Evolutionary conservation across 1,140 invertebrate species (phyloP).

Genomic region (Drosophila oshimai): DNA sequence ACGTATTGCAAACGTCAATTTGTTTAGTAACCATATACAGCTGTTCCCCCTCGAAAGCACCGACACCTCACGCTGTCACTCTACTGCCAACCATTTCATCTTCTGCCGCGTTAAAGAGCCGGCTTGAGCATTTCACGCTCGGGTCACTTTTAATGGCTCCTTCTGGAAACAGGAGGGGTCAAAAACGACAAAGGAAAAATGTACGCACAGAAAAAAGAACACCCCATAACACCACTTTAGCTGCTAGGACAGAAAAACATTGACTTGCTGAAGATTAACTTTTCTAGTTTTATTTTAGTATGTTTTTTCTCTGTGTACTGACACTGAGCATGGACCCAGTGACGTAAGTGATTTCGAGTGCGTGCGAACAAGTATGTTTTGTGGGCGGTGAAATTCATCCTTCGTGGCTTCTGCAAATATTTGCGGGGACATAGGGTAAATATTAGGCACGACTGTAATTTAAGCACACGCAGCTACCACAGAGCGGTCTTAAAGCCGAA

Average conservation of each 20-base stretch:
- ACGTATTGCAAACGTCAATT: conserved; percentile 61
- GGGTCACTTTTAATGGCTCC: conserved; percentile 24
- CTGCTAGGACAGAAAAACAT: too few relatives aligned
- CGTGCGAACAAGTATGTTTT: conserved; percentile 6
- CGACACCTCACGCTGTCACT: background rate
- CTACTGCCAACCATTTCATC: conserved; percentile 1
- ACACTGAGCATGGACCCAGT: background rate
- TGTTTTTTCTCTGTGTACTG: background rate
- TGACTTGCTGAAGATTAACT: too few relatives aligned
- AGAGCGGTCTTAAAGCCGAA: background rate
- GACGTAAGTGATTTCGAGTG: conserved; percentile 42
- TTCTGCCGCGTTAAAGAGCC: background rate
- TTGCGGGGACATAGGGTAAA: conserved; percentile 60
- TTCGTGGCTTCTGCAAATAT: conserved; percentile 70
- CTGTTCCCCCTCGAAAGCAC: background rate
- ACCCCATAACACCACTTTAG: too few relatives aligned
- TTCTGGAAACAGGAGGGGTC: too few relatives aligned
- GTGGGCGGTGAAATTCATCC: conserved; percentile 14
- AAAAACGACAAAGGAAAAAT: too few relatives aligned
- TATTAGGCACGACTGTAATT: conserved; percentile 56
- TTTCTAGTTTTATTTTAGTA: too few relatives aligned
- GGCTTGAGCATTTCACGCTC: conserved; percentile 22
- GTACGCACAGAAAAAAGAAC: too few relatives aligned
- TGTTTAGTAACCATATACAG: conserved; percentile 62
- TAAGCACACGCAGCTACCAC: conserved; percentile 33